Conservation (phyloP, 35 echinoderm and acorn worm genomes). For the Amphiura filiformis region DNA sequence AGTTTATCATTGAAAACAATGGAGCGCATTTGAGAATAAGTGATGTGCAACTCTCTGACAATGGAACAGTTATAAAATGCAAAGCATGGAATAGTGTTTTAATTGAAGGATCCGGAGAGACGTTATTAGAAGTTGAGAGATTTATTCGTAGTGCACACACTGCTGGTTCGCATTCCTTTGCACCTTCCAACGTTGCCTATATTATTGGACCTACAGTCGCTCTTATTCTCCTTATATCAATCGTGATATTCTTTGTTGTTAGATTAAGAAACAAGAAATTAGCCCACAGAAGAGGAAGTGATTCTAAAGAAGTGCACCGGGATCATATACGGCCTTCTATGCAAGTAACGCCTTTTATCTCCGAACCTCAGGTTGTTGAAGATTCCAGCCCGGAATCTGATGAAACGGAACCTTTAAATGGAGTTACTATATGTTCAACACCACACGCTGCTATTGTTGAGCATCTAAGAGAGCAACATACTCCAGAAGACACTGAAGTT, state of each 20-base stretch:
- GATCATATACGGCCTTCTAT: not conserved
- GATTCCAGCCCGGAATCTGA: not conserved
- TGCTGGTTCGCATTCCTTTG: not conserved
- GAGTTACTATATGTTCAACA: slow-evolving; percentile 21
- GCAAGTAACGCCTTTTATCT: not conserved
- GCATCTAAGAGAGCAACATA: slow-evolving; percentile 19
- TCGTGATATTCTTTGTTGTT: not conserved
- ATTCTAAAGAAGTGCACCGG: not conserved
- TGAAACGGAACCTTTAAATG: not conserved
- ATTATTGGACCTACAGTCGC: not conserved
- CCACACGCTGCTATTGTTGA: slow-evolving; percentile 26
- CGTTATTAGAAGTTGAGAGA: not conserved
- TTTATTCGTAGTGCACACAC: not conserved
- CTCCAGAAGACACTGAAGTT: not conserved
- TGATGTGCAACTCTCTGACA: not conserved
- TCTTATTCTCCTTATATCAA: not conserved
- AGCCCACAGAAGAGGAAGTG: not conserved
- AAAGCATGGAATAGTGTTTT: not conserved
- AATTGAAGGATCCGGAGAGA: not conserved
- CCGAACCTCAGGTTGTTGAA: not conserved
- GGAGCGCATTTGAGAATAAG: not conserved
- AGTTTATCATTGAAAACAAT: not conserved
- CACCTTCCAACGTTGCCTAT: not conserved
- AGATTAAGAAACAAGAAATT: not conserved
- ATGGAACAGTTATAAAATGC: slow-evolving; percentile 21